Percentiles rank a stretch among this genome's conserved stretches.
Evolutionary conservation across 2,113 vertebrate genomes (phyloP).

Genomic region (Eolophus roseicapilla): DNA sequence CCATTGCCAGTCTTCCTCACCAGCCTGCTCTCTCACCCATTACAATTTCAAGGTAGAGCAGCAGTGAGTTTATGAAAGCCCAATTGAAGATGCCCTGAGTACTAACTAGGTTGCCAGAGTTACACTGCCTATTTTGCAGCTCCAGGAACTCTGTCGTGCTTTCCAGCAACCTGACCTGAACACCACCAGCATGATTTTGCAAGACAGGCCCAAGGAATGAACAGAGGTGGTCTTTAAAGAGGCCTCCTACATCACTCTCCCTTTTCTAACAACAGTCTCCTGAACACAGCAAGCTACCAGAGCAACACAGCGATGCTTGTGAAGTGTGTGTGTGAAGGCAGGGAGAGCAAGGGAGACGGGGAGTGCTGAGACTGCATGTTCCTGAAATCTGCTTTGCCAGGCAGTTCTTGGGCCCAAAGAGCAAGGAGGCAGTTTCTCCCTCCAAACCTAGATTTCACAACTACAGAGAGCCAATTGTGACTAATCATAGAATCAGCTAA

Average conservation of each 20-base stretch:
- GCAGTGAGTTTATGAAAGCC: not conserved
- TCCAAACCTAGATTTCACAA: not conserved
- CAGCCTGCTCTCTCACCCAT: not conserved
- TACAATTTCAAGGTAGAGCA: not conserved
- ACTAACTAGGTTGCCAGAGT: fast-evolving
- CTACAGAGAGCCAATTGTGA: not conserved
- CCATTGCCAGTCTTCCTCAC: not conserved
- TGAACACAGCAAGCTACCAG: no score
- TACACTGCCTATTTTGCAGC: not conserved
- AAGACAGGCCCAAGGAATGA: not conserved
- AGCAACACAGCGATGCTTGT: not conserved
- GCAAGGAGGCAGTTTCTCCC: not conserved
- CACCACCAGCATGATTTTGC: not conserved
- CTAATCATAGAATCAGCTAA: not conserved
- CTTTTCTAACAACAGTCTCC: not conserved
- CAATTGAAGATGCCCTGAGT: not conserved
- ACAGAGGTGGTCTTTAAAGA: not conserved
- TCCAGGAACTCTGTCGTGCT: not conserved
- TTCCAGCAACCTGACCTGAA: not conserved
- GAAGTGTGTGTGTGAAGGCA: fast-evolving
- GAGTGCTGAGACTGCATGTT: not conserved
- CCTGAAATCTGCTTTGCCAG: not conserved
- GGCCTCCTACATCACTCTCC: fast-evolving
- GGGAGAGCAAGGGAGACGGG: fast-evolving
- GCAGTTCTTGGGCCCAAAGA: not conserved